Evolutionary conservation across 1,140 invertebrate genomes (phyloP).

Genomic region (Branchinecta lindahli): DNA sequence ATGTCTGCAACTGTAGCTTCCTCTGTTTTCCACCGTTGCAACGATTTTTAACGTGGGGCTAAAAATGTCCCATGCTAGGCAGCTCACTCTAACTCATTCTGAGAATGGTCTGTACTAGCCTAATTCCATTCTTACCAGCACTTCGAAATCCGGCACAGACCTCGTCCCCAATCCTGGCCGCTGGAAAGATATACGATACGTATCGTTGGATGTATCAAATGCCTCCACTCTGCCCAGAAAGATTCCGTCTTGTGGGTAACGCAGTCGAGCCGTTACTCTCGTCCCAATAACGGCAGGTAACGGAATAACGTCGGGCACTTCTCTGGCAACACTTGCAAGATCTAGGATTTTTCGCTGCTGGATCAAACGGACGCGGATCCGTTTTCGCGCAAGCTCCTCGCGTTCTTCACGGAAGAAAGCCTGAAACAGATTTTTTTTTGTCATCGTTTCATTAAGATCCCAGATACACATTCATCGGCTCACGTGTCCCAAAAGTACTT

Average conservation of each 20-base stretch:
- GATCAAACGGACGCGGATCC: conserved; percentile 78
- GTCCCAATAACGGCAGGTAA: conserved; percentile 90
- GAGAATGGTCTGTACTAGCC: no score
- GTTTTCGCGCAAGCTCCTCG: conserved; percentile 68
- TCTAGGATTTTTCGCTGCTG: conserved; percentile 87
- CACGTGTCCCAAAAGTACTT: no score
- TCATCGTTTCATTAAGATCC: background rate
- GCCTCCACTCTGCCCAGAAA: conserved; percentile 94
- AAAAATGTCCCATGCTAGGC: no score
- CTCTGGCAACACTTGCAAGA: conserved; percentile 54
- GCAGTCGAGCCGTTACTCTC: conserved; percentile 76
- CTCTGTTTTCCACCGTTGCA: no score
- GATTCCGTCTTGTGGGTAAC: conserved; percentile 87
- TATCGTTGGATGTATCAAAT: conserved; percentile 89
- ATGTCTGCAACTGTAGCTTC: no score
- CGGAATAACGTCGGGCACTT: conserved; percentile 89
- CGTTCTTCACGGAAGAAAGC: conserved; percentile 94
- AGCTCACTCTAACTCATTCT: no score
- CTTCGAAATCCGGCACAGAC: conserved; percentile 92
- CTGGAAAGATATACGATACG: conserved; percentile 95
- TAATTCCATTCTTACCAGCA: conserved; percentile 41
- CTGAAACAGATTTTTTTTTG: conserved; percentile 29
- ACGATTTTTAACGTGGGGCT: no score
- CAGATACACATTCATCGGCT: no score
- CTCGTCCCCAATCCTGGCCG: conserved; percentile 80